phyloP scores from a whole-genome alignment of 2,888 invertebrate species.

The Alsophila aescularia region DNA sequence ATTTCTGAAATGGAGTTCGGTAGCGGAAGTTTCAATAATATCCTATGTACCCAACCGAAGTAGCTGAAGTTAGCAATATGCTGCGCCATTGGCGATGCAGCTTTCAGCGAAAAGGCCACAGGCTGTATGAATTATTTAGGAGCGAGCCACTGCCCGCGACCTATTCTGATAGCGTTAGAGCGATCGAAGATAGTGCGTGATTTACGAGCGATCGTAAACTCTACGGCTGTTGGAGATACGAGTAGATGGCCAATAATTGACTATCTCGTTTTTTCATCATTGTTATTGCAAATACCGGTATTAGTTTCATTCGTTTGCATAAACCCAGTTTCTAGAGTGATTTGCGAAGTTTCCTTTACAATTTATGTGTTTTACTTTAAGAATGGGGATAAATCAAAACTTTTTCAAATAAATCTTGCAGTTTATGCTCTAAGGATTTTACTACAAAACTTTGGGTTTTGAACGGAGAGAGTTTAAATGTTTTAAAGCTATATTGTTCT shows the following conservation, averaged over 20 bases:
- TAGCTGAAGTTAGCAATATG: constrained; percentile 36
- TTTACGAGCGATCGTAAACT: constrained; percentile 44
- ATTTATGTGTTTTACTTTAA: constrained; percentile 7
- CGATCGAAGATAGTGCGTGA: constrained; percentile 38
- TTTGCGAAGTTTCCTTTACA: constrained; percentile 1
- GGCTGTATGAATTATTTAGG: constrained; percentile 53
- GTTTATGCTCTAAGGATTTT: constrained; percentile 8
- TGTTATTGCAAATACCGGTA: constrained; percentile 2
- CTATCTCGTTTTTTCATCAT: constrained; percentile 14
- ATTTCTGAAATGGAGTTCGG: constrained; percentile 15
- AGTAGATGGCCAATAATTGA: constrained; percentile 19
- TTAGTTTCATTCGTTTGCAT: neutral
- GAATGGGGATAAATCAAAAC: constrained; percentile 12
- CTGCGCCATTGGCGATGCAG: constrained; percentile 34
- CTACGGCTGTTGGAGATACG: constrained; percentile 20
- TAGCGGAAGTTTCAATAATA: constrained; percentile 29
- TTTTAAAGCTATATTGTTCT: neutral
- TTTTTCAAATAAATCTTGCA: constrained; percentile 8
- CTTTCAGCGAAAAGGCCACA: constrained; percentile 36
- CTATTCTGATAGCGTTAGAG: constrained; percentile 39
- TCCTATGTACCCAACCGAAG: constrained; percentile 21
- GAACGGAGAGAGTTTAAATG: neutral
- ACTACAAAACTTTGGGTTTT: constrained; percentile 5
- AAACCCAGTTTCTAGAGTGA: constrained; percentile 1
- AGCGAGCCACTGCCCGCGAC: constrained; percentile 32